Base-by-base conservation (phyloP, 2,113 vertebrate species). In the Agelaius phoeniceus region DNA sequence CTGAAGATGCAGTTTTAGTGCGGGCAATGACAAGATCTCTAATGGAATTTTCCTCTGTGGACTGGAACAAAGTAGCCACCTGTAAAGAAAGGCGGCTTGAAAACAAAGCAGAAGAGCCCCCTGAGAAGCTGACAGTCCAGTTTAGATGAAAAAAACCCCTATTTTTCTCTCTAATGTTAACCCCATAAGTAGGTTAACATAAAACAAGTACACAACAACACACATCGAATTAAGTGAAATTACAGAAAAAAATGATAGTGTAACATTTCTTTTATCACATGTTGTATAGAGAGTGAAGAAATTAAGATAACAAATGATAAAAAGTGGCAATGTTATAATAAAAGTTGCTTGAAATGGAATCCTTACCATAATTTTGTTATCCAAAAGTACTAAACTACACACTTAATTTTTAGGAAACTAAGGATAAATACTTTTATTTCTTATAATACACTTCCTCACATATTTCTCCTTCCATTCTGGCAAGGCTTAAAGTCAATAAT, bases 61-160 rank as follows among this genome's bases (percentile, higher is more conserved):
- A 98, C 71, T 98, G 98, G 98, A 96, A 82, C 39, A 97, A 96
- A 15, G 89, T 98, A 61, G 89, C 89, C 55, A 96, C 96, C 44
- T 85, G 77, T 74, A 96, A 95, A 55, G 98, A 98, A 90, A 97
- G 89, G 41, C 74, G 49, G n/a, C 78, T 94, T 9, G 58, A 92
- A n/a, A 96, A 87, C 21, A 87, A 91, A 79, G 78, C 26, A 27
- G 49, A 51, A 76, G 57, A 95, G 30, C 44, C 66, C 10, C 16
- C 13, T 33, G 87, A 97, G 57, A 97, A 96, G 93, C 68, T 98
- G 65, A 98, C 93, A 31, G 6, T 98, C 41, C 95, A 44, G 41
- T 95, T 98, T 15, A 97, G 96, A 98, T 98, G 88, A 97, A 61
- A 52, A 87, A 72, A 66, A 37, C 20, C 0, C 0, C 3, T 3